Base-by-base conservation (phyloP, 2,797 vertebrate species). In the Muraenolepis orangiensis region DNA sequence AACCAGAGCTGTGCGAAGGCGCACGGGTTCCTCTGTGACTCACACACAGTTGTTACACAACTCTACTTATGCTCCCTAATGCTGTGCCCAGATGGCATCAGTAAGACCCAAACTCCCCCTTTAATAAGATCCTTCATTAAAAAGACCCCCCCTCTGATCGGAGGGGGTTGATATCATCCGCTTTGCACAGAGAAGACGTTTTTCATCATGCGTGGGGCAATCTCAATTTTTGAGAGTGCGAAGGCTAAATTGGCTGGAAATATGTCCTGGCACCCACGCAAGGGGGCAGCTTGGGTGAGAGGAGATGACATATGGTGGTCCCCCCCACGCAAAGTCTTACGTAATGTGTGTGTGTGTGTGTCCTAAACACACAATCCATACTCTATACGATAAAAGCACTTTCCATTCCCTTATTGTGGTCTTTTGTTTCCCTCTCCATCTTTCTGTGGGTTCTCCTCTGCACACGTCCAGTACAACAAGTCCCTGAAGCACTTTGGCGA, bases 401-500 rank as follows among this genome's bases (percentile, higher is more conserved):
- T n/a, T 57, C 51, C 20, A n/a, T 57, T 57, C n/a, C 10, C 51
- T 57, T 57, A 7, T 38, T 38, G 36, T 57, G n/a, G 6, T 31
- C n/a, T 69, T n/a, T 31, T 69, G 64, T 66, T 66, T 66, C 16
- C 23, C n/a, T 64, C 11, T 68, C 28, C 14, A 30, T 11, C 28
- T 11, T 29, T 31, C 8, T 31, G 7, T 28, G 20, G 40, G 1
- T 71, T 6, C 34, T 28, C 23, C 67, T 69, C 28, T 74, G 0
- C 78, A n/a, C 78, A 14, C 73, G 6, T 82, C 28, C 83, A 99
- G 97, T 99, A 96, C 71, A 69, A 93, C 91, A 96, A 95, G 89
- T 95, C 97, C 73, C 91, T 99, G 90, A 95, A 92, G 89, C 96
- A 98, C 93, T 99, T 99, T 81, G 97, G 97, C 82, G 98, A 99